Evolutionary conservation across 1,140 invertebrate genomes (phyloP).

Genomic region (Manduca sexta): DNA sequence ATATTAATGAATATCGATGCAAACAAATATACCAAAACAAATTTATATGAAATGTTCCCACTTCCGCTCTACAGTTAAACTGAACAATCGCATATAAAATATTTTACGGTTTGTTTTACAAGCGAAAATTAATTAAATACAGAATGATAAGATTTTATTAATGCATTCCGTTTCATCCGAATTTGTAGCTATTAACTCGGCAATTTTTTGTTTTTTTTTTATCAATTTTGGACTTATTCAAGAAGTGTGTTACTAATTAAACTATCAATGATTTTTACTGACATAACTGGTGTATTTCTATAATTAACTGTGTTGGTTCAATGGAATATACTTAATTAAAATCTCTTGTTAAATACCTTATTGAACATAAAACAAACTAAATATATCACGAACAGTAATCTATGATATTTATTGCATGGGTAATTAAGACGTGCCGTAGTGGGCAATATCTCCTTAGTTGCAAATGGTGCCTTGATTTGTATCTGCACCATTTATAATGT

Average conservation of each 20-base stretch:
- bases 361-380: too few species aligned
- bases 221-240: too few species aligned
- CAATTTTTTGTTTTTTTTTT: too few species aligned
- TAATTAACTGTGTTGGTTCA: too few species aligned
- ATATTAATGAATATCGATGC: neutral
- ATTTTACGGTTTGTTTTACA: conserved; percentile 18
- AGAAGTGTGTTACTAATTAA: too few species aligned
- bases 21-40: neutral
- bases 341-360: too few species aligned
- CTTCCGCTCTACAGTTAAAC: conserved; percentile 5
- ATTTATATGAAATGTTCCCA: neutral
- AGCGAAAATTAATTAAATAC: conserved; percentile 3
- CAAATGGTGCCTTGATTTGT: conserved; percentile 33
- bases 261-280: too few species aligned
- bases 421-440: conserved; percentile 20
- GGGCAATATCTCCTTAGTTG: conserved; percentile 25
- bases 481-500: conserved; percentile 19
- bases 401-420: conserved; percentile 1
- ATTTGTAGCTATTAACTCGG: too few species aligned
- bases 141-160: too few species aligned
- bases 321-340: too few species aligned
- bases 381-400: neutral
- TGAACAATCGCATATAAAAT: conserved; percentile 7
- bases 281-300: too few species aligned
- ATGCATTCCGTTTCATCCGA: too few species aligned